Evolutionary conservation across 2,113 vertebrate genomes (phyloP), one percentile per base, ranked within the genome.

Genomic region (Anarhynchus alexandrinus): DNA sequence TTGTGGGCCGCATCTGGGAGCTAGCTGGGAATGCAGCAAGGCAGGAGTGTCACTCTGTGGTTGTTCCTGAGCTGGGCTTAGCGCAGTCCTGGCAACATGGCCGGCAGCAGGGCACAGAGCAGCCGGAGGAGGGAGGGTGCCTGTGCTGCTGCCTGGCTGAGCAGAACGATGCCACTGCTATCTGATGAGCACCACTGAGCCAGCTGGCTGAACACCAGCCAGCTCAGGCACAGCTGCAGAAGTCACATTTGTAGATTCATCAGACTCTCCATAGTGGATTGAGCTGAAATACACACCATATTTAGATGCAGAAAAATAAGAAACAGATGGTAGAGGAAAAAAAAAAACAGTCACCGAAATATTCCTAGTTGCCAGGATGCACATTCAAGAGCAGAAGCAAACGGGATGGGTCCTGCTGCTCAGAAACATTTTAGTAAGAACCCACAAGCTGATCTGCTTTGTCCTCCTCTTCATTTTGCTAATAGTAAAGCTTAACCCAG

Each of bases 401-500:
- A 70, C 0, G 1, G n/a, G 54, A 34, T 72, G 71, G 10, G 11
- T 79, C 51, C 74, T 94, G 95, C 95, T 96, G 49, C 51, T 91
- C 84, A 64, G 54, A 89, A 90, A 54, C 36, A n/a, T 89, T 89
- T 96, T 76, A 85, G 62, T 59, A 96, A 95, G 65, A 86, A 88
- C 47, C 47, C 66, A 82, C 66, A 84, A 86, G 52, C 73, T 86
- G 38, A 81, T 87, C 65, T 96, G 73, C 84, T 82, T 94, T 88
- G 71, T 95, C 82, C 54, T 90, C 15, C 84, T 95, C 66, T 91
- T 90, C 5, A 12, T 90, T 97, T 94, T 94, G 93, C 91, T 97
- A 88, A 77, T 77, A 77, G 84, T 80, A 92, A 90, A 77, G 47
- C 90, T 97, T 97, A 97, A 97, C 58, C 74, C 7, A 42, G 20